Base-by-base conservation (phyloP, 2,888 invertebrate species). In the Ptychoptera contaminata region DNA sequence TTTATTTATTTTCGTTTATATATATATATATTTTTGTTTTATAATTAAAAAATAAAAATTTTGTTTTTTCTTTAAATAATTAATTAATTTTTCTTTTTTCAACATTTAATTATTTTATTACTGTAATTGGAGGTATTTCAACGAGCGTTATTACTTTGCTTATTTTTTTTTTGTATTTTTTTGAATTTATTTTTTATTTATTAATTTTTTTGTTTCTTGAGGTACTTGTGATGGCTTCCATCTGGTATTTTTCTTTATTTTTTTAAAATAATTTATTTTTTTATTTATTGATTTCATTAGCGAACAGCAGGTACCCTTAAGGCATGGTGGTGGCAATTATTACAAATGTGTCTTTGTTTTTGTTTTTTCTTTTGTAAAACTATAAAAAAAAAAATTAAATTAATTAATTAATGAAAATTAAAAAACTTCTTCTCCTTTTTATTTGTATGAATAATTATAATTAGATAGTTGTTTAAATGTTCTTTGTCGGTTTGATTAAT, bases 281-380 rank as follows among this genome's bases (percentile, higher is more conserved):
- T 44, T 11, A 23, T 42, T 43, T 29, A 12, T 35, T 42, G 39
- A 48, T 48, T 47, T 44, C 45, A 46, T 47, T 43, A 46, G 47
- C 47, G 48, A 48, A 50, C 50, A 23, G 23, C 23, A 50, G 50
- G 50, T 50, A 50, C 50, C 50, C 47, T 49, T 49, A 50, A 50
- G 50, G 50, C 50, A 50, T 50, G 49, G 45, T 48, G 49, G 49
- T 16, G 12, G 29, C 15, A 12, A 32, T 41, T 36, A 36, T 34
- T 42, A 42, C 38, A 38, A n/a, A 38, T 23, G 29, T 40, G 23
- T 40, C 9, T 40, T 40, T 15, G 7, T 12, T 9, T 38, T 40
- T 29, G 8, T 40, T 10, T 3, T 9, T 40, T 40, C 29, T 30
- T 29, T 40, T 39, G n/a, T 38, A 7, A 16, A 29, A 30, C n/a